Evolutionary conservation across 2,888 invertebrate species (phyloP), one percentile per base, ranked within the genome.

Genomic region (Zootermopsis nevadensis): DNA sequence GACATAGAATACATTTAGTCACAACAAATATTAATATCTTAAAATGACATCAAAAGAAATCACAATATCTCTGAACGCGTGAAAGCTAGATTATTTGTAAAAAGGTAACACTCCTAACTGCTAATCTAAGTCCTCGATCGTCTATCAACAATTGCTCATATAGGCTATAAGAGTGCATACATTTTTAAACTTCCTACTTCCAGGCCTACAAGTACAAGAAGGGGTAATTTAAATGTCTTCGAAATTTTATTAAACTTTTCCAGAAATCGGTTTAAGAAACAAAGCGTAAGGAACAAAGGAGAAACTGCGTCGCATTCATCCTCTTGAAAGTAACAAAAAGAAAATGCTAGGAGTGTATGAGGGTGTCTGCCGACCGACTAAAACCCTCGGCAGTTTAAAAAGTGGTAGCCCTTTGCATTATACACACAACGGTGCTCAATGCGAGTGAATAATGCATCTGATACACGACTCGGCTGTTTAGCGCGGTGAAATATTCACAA

Each of bases 401-500:
- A 74, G 74, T 74, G 74, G 74, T 74, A 74, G n/a, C 74, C 35
- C 33, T 22, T 33, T 79, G 79, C 79, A 79, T 79, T 79, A 79
- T 79, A 66, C 12, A 79, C 31, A 55, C 24, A 35, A n/a, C 42
- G 74, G 74, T 74, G 74, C 74, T 74, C 79, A 27, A 66, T 55
- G 82, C 55, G 80, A 82, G 38, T 85, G 84, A 83, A 85, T 85
- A 82, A 85, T 85, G 84, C 81, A 85, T 33, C 31, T 42, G 72
- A 48, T 84, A 85, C 85, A 85, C 82, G 85, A 84, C 83, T 85
- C 83, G 69, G 85, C 85, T 85, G 85, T 85, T 85, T 85, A 85
- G 83, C 83, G 82, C 81, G 33, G 76, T 85, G 83, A 84, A 85
- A 85, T 85, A 85, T 85, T 85, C 84, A 85, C 38, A 66, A 24